phyloP scores from a whole-genome alignment of 92 coral and sea anemone genomes.

The Parazoanthus atlanticus region DNA sequence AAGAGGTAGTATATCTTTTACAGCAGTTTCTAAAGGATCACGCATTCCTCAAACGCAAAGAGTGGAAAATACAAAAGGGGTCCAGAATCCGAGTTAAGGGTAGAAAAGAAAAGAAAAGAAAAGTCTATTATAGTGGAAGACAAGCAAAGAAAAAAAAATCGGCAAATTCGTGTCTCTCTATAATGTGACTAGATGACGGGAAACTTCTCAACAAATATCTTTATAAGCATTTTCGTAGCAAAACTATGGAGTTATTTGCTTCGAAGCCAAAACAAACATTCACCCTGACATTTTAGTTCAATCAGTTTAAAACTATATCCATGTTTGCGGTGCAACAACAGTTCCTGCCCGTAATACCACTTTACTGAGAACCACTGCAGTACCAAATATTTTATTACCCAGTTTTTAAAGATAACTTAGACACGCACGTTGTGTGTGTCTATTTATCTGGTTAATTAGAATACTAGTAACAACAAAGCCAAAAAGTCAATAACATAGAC shows the following conservation, averaged over 20 bases:
- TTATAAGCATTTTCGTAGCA: background rate
- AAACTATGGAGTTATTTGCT: background rate
- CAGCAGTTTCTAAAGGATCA: background rate
- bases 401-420: no score
- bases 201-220: slow-evolving; percentile 4
- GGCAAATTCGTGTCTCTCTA: background rate
- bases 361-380: background rate
- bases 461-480: no score
- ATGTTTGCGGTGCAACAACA: background rate
- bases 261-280: background rate
- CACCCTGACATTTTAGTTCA: background rate
- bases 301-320: background rate
- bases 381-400: background rate
- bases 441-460: no score
- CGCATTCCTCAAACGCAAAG: background rate
- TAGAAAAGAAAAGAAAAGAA: no score
- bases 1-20: background rate
- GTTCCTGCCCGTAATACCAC: background rate
- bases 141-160: background rate
- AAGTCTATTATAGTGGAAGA: background rate
- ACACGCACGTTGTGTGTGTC: background rate
- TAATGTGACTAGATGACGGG: background rate
- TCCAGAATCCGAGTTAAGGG: no score
- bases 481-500: background rate
- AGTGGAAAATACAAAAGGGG: background rate